Base-by-base conservation (phyloP, 1,140 invertebrate species). In the Ceratitis capitata region DNA sequence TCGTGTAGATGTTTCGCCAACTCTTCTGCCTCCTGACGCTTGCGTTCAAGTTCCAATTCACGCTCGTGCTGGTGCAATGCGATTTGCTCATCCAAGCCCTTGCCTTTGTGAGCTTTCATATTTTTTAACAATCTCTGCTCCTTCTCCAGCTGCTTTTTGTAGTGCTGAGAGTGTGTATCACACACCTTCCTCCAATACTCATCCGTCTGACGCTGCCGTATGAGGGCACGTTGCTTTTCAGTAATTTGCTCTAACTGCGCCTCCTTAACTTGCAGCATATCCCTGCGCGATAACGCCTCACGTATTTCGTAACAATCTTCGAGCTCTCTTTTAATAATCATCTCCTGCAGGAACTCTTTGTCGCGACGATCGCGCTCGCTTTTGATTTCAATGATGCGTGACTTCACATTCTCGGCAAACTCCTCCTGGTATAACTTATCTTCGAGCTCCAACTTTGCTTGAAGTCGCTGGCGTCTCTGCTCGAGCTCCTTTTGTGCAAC, bases 241-340 rank as follows among this genome's bases (percentile, higher is more conserved):
- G 85, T 83, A 7, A 91, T 91, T 78, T 91, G 90, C 58, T 91
- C 88, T 84, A 88, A 85, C 29, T 89, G 90, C 26, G 88, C 87
- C 5, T 88, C 84, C 16, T 87, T 87, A 0, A 86, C 87, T n/a
- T 90, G 86, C 23, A 84, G 51, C n/a, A 86, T 69, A 23, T 91
- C 88, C 45, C 87, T 86, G 14, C 86, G 85, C 1, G 89, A 85
- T 83, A 90, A 14, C 0, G 86, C 88, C 64, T 91, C 88, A n/a
- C 90, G 90, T 6, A 91, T 86, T 78, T 91, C 90, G 58, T 89
- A 88, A 86, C 90, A 91, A 78, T 88, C 88, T 6, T 85, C 49
- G 88, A 91, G 89, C 19, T 88, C 83, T 53, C 89, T 89, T 47
- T 91, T 89, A 26, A 88, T 53, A 7, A 87, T 86, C 53, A 89